phyloP scores from a whole-genome alignment of 2,113 vertebrate species.

The Acrocephalus kingi region DNA sequence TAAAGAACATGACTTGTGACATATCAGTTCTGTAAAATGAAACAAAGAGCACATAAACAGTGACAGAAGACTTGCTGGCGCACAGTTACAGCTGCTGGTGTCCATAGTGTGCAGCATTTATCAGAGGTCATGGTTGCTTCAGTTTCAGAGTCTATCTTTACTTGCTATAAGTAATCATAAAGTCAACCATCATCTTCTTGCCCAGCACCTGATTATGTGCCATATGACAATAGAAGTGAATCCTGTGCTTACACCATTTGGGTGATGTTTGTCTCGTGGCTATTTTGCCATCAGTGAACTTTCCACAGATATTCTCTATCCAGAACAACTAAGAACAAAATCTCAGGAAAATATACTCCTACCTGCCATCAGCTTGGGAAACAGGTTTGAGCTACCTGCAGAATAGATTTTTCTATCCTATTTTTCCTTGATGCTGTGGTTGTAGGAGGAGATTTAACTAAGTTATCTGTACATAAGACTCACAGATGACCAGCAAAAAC shows the following conservation, averaged over 20 bases:
- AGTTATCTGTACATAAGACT: background rate
- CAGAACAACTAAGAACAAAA: background rate
- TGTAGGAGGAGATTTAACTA: background rate
- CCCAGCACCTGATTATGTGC: background rate
- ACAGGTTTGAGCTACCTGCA: background rate
- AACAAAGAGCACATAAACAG: background rate
- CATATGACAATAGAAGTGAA: background rate
- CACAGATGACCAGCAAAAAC: background rate
- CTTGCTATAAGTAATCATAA: background rate
- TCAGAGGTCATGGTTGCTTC: background rate
- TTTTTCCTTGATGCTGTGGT: background rate
- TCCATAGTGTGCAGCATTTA: background rate
- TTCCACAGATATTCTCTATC: background rate
- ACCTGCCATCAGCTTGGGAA: background rate
- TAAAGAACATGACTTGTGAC: background rate
- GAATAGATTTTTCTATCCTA: rapidly evolving
- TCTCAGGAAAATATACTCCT: background rate
- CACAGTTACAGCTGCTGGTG: background rate
- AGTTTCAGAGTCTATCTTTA: background rate
- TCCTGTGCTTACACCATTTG: background rate
- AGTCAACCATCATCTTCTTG: background rate
- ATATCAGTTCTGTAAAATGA: background rate
- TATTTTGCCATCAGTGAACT: background rate
- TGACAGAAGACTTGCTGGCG: background rate
- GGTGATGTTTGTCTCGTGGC: background rate